These are phyloP conservation scores for Pseudochirops cupreus DNA, from an alignment of 2,797 vertebrate genomes.

Conservation along the genomic window DNA sequence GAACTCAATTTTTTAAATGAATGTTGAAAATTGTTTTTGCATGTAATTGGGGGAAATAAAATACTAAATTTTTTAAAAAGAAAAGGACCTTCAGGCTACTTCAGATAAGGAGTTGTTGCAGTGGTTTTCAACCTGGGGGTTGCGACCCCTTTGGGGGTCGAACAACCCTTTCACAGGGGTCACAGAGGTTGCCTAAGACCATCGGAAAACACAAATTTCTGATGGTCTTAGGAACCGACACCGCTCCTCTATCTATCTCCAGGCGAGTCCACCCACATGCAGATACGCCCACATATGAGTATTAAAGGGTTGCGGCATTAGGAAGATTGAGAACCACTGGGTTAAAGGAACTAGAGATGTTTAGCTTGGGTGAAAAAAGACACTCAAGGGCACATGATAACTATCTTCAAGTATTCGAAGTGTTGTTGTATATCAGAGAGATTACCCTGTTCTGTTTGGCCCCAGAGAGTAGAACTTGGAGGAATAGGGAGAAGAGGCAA, in stretches of 20 bases:
- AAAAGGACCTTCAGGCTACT: background rate
- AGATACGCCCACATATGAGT: too few relatives aligned
- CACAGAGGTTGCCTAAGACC: too few relatives aligned
- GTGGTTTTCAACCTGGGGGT: too few relatives aligned
- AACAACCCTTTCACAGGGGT: too few relatives aligned
- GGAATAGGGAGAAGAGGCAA: background rate
- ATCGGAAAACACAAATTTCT: too few relatives aligned
- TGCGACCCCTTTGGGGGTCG: too few relatives aligned
- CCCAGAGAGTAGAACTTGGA: background rate
- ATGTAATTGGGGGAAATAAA: background rate
- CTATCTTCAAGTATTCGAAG: background rate
- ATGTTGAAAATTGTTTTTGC: background rate
- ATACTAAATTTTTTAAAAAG: background rate
- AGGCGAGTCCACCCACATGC: too few relatives aligned
- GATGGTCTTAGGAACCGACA: too few relatives aligned
- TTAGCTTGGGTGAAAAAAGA: background rate
- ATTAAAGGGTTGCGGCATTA: too few relatives aligned
- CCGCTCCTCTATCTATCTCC: too few relatives aligned
- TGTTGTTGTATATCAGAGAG: background rate
- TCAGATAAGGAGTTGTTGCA: background rate
- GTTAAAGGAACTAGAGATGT: background rate
- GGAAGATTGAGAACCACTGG: too few relatives aligned
- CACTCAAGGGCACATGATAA: background rate
- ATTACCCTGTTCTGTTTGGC: background rate
- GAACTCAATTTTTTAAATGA: background rate